Percentiles rank a stretch among this genome's conserved stretches.
These are phyloP conservation scores for Oceanites oceanicus DNA, from an alignment of 2,113 vertebrate genomes.

Conservation along the genomic window DNA sequence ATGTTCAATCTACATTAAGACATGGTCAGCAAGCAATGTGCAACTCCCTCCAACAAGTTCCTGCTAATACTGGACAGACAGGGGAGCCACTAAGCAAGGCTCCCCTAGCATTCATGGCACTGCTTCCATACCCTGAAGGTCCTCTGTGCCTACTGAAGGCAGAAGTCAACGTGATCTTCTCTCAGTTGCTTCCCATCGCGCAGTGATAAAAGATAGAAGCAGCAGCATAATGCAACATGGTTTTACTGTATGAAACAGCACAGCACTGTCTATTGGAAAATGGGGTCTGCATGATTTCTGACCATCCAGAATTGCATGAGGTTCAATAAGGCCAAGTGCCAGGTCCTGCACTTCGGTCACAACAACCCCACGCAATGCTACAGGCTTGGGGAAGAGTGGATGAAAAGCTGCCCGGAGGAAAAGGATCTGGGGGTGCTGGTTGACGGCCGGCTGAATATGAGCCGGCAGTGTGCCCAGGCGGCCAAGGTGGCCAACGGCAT, in stretches of 20 bases:
- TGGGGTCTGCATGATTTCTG: background rate
- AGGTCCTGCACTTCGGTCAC: too few species aligned
- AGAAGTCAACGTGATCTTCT: background rate
- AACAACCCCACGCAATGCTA: too few species aligned
- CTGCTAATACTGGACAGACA: background rate
- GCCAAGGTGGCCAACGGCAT: too few species aligned
- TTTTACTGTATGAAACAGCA: background rate
- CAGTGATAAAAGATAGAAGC: background rate
- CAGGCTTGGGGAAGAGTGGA: too few species aligned
- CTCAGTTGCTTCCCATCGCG: background rate
- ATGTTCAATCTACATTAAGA: background rate
- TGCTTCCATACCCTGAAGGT: background rate
- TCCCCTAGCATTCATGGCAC: background rate
- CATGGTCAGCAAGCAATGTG: background rate
- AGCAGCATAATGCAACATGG: background rate
- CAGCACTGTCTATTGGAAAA: background rate
- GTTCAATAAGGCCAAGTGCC: too few species aligned
- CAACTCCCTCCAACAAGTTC: background rate
- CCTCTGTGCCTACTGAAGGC: background rate
- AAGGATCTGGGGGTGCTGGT: too few species aligned
- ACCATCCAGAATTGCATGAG: background rate
- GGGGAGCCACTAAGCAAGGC: background rate
- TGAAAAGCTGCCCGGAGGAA: too few species aligned
- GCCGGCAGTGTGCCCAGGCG: too few species aligned
- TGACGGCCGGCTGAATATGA: too few species aligned